Evolutionary conservation across 2,888 invertebrate genomes (phyloP).

Genomic region (Amorpha juglandis): DNA sequence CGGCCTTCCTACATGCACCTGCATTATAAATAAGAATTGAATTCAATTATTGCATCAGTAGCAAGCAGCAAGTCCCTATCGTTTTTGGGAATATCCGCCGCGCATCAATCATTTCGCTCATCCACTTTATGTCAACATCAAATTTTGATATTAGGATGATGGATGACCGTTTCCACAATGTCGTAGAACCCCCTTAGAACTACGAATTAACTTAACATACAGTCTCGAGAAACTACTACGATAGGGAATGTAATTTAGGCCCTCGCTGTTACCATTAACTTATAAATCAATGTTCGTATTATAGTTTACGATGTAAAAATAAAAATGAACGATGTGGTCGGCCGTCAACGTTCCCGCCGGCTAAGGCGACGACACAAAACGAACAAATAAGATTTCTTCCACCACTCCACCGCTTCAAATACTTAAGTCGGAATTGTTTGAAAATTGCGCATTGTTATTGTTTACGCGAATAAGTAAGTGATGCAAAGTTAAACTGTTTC

Average conservation of each 20-base stretch:
- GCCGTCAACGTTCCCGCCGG: constrained; percentile 63
- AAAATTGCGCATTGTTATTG: constrained; percentile 65
- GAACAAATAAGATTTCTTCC: constrained; percentile 67
- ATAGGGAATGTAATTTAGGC: constrained; percentile 21
- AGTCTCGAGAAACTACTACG: constrained; percentile 11
- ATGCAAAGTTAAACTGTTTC: constrained; percentile 40
- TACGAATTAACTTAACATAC: constrained; percentile 17
- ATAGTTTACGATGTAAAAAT: constrained; percentile 65
- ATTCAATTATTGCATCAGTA: constrained; percentile 62
- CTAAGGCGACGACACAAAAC: constrained; percentile 70
- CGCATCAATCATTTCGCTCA: constrained; percentile 80
- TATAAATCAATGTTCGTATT: constrained; percentile 68
- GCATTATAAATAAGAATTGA: constrained; percentile 33
- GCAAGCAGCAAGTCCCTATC: constrained; percentile 45
- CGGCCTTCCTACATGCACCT: constrained; percentile 35
- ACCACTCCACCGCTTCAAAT: constrained; percentile 55
- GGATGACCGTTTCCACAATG: constrained; percentile 66
- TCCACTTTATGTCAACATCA: constrained; percentile 81
- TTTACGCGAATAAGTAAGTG: constrained; percentile 53
- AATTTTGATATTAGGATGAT: constrained; percentile 79
- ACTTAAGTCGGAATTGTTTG: constrained; percentile 65
- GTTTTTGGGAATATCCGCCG: constrained; percentile 58
- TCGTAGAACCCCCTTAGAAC: constrained; percentile 37
- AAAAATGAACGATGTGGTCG: constrained; percentile 57
- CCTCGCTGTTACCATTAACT: constrained; percentile 35